Percentiles rank a stretch among this genome's conserved stretches.
These are phyloP conservation scores for Machaerirhynchus nigripectus DNA, from an alignment of 2,113 vertebrate genomes.

Conservation along the genomic window DNA sequence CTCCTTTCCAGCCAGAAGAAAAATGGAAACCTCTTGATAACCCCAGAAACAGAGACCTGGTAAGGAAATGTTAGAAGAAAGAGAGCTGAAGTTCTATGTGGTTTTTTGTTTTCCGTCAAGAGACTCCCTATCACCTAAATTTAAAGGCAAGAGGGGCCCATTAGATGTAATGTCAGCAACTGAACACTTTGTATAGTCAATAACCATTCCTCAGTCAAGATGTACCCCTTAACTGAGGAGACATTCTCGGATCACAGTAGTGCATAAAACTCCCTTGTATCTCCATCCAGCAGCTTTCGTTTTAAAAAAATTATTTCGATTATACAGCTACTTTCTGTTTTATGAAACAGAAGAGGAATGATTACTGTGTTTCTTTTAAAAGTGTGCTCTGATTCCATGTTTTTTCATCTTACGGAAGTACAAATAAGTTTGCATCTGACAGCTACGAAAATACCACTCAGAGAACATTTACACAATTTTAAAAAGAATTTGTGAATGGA, in stretches of 20 bases:
- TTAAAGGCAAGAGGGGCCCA: neutral
- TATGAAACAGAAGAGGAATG: neutral
- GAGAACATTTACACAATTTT: neutral
- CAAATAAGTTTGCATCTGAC: neutral
- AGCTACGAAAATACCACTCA: neutral
- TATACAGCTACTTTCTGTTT: neutral
- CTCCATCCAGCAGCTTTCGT: neutral
- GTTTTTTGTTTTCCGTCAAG: neutral
- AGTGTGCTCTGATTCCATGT: neutral
- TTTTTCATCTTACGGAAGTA: neutral
- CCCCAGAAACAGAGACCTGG: constrained; percentile 72
- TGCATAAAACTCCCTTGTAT: neutral
- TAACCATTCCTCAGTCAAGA: constrained; percentile 8
- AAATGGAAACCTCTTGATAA: constrained; percentile 74
- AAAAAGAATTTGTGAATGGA: neutral
- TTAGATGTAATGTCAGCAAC: neutral
- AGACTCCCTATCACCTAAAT: neutral
- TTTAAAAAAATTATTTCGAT: neutral
- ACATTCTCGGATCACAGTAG: neutral
- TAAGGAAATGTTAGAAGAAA: constrained; percentile 46
- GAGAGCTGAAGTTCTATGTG: neutral
- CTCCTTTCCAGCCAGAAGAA: constrained; percentile 50
- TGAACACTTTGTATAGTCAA: neutral
- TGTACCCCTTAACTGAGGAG: neutral
- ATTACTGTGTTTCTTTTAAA: neutral